Evolutionary conservation across 2,113 vertebrate genomes (phyloP).

Genomic region (Passer montanus): DNA sequence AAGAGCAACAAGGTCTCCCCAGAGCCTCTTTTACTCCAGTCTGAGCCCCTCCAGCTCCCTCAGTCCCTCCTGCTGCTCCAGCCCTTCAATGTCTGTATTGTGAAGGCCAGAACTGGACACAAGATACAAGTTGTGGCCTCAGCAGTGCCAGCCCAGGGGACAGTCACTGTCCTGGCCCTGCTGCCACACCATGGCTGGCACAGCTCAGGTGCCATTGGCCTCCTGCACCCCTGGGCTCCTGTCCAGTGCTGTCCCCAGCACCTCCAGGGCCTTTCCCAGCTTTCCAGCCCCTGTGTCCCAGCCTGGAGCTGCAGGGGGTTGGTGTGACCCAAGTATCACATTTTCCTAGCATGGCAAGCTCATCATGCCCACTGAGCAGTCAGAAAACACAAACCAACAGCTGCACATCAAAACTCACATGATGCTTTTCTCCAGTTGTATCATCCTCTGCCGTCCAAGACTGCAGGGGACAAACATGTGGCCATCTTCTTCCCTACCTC

Average conservation of each 20-base stretch:
- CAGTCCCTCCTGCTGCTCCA: rapidly evolving
- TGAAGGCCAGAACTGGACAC: not conserved
- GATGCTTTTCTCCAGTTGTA: not conserved
- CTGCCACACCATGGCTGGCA: not conserved
- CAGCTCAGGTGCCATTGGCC: not conserved
- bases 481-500: not conserved
- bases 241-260: not conserved
- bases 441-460: not conserved
- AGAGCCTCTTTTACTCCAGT: not conserved
- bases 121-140: not conserved
- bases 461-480: not conserved
- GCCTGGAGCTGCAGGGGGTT: not conserved
- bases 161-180: not conserved
- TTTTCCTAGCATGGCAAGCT: not conserved
- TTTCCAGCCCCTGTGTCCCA: not conserved
- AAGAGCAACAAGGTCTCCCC: rapidly evolving
- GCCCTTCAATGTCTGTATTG: rapidly evolving
- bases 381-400: not conserved
- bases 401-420: not conserved
- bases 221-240: not conserved
- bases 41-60: not conserved
- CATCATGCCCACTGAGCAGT: not conserved
- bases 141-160: not conserved
- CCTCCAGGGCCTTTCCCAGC: not conserved
- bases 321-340: not conserved